Evolutionary conservation across 2,888 invertebrate species (phyloP).

Genomic region (Cryptocephalus moraei): DNA sequence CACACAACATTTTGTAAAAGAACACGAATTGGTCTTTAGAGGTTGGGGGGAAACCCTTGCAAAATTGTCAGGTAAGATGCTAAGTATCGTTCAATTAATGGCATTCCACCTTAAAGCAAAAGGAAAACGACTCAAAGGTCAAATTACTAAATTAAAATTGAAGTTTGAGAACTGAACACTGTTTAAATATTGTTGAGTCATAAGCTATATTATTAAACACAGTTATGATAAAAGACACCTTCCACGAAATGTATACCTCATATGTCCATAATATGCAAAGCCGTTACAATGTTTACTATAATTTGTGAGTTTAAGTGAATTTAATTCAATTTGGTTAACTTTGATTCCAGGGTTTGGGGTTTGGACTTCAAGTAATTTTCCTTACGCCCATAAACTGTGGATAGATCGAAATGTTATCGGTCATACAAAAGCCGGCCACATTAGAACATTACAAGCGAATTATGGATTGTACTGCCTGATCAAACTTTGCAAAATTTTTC

Average conservation of each 20-base stretch:
- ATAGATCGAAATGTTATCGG: too few species aligned
- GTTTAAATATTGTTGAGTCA: background rate
- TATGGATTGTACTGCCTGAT: background rate
- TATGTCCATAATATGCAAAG: background rate
- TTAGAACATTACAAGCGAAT: too few species aligned
- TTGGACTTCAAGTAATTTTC: too few species aligned
- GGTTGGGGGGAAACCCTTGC: constrained; percentile 15
- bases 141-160: background rate
- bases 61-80: background rate
- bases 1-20: constrained; percentile 15
- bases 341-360: background rate
- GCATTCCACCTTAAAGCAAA: background rate
- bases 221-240: too few species aligned
- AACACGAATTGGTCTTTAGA: constrained; percentile 9
- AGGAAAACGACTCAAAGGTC: background rate
- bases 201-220: background rate
- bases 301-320: too few species aligned
- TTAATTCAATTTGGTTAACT: too few species aligned
- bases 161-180: background rate
- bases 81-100: background rate
- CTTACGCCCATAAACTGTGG: too few species aligned
- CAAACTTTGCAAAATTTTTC: constrained; percentile 12
- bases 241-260: too few species aligned
- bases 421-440: too few species aligned
- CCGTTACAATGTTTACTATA: background rate